A percentile compares a stretch with the other conserved stretches of the same genome.
phyloP scores from a whole-genome alignment of 1,140 invertebrate genomes.

The Chrysoperla carnea region DNA sequence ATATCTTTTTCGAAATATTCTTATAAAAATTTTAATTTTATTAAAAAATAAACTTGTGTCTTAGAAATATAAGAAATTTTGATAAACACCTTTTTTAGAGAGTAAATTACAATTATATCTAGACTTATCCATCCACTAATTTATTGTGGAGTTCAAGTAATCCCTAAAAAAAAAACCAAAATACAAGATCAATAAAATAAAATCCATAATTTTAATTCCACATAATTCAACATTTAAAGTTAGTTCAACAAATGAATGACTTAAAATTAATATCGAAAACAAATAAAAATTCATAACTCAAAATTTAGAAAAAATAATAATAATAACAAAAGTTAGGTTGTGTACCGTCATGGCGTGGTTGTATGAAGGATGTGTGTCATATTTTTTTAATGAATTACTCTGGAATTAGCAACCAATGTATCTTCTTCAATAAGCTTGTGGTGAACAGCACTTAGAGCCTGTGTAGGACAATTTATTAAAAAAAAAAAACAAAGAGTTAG shows the following conservation, averaged over 20 bases:
- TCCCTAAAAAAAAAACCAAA: constrained; percentile 23
- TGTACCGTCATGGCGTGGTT: neutral
- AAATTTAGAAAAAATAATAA: neutral
- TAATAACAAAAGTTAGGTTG: neutral
- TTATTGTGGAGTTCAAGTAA: constrained; percentile 27
- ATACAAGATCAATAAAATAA: constrained; percentile 1
- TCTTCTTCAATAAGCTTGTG: constrained; percentile 47
- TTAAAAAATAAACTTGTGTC: too few species aligned
- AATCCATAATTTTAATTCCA: too few species aligned
- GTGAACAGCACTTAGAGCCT: constrained; percentile 54
- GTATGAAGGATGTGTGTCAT: too few species aligned
- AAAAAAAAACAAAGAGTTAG: constrained; percentile 9
- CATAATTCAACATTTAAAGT: neutral
- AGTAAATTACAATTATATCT: too few species aligned
- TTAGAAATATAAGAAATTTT: too few species aligned
- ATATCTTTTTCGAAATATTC: too few species aligned
- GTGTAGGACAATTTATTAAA: constrained; percentile 11
- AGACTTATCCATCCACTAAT: constrained; percentile 16
- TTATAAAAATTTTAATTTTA: too few species aligned
- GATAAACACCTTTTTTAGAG: too few species aligned
- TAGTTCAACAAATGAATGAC: neutral
- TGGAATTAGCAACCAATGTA: constrained; percentile 23
- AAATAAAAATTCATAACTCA: neutral
- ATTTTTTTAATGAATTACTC: constrained; percentile 16
- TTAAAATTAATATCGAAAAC: neutral